Base-by-base conservation (phyloP, 2,888 invertebrate genomes). In the Pristionchus japonicus region DNA sequence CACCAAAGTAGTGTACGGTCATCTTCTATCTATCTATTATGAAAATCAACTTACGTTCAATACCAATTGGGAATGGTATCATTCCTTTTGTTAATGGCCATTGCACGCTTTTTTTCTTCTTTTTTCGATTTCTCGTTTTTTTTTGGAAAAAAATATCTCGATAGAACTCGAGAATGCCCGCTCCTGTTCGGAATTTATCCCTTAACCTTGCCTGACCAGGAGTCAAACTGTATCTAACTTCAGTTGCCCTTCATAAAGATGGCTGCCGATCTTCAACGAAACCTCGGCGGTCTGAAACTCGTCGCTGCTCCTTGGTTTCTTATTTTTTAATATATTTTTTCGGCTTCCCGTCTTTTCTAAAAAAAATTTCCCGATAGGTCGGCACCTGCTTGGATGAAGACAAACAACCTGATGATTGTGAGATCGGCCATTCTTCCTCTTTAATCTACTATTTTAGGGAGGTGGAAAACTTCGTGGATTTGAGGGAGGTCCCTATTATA, bases 301-400 rank as follows among this genome's bases (percentile, higher is more conserved):
- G 95, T 95, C 91, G 96, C 94, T 3, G 95, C 95, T 88, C 95
- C 96, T 0, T 96, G 96, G 96, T n/a, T n/a, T n/a, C n/a, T n/a
- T n/a, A n/a, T n/a, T n/a, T n/a, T n/a, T n/a, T n/a, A n/a, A n/a
- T n/a, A n/a, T n/a, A n/a, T n/a, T n/a, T n/a, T n/a, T n/a, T n/a
- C n/a, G n/a, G n/a, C n/a, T n/a, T n/a, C n/a, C n/a, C n/a, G n/a
- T n/a, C n/a, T n/a, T n/a, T n/a, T n/a, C n/a, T n/a, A n/a, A n/a
- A n/a, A n/a, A n/a, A n/a, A n/a, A n/a, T n/a, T n/a, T n/a, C n/a
- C n/a, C n/a, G n/a, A n/a, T n/a, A n/a, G n/a, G n/a, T 95, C 95
- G 92, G 95, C 96, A 9, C 96, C 96, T n/a, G 88, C 93, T 3
- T 96, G 96, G 96, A 95, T 96, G 95, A 96, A 96, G 90, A 95